Evolutionary conservation across 2,888 invertebrate genomes (phyloP).

Genomic region (Cheilosia vernalis): DNA sequence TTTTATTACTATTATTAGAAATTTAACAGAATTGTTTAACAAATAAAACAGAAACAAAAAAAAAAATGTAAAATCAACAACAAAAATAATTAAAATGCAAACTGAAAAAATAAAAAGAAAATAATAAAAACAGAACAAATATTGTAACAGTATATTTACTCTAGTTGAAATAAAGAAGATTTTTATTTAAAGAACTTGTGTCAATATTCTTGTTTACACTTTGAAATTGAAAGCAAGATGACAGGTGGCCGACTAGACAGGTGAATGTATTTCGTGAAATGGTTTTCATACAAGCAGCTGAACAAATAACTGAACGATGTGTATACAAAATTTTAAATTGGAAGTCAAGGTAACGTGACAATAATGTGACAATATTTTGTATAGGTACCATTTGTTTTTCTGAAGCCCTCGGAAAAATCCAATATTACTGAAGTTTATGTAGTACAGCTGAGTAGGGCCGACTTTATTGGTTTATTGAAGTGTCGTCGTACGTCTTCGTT

Average conservation of each 20-base stretch:
- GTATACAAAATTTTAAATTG: too few relatives aligned
- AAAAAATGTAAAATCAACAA: slow-evolving; percentile 49
- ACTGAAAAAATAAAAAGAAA: slow-evolving; percentile 23
- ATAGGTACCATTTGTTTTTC: too few relatives aligned
- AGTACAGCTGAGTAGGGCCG: too few relatives aligned
- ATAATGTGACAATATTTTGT: not conserved
- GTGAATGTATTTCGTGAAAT: not conserved
- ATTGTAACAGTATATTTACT: slow-evolving; percentile 69
- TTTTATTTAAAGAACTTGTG: slow-evolving; percentile 56
- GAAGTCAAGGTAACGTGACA: not conserved
- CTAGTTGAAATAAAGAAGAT: slow-evolving; percentile 68
- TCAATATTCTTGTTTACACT: not conserved
- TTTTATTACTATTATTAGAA: slow-evolving; percentile 75
- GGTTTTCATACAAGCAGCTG: too few relatives aligned
- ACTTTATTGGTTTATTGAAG: too few relatives aligned
- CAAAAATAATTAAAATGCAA: slow-evolving; percentile 26
- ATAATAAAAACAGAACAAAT: slow-evolving; percentile 41
- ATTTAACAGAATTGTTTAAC: slow-evolving; percentile 65
- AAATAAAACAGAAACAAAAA: slow-evolving; percentile 58
- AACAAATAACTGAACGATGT: too few relatives aligned
- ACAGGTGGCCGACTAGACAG: not conserved
- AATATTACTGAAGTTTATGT: too few relatives aligned
- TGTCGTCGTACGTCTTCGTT: too few relatives aligned
- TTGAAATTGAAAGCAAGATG: not conserved
- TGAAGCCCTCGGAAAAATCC: too few relatives aligned